Base-by-base conservation (phyloP, 2,797 vertebrate species). In the Hydrolagus colliei region DNA sequence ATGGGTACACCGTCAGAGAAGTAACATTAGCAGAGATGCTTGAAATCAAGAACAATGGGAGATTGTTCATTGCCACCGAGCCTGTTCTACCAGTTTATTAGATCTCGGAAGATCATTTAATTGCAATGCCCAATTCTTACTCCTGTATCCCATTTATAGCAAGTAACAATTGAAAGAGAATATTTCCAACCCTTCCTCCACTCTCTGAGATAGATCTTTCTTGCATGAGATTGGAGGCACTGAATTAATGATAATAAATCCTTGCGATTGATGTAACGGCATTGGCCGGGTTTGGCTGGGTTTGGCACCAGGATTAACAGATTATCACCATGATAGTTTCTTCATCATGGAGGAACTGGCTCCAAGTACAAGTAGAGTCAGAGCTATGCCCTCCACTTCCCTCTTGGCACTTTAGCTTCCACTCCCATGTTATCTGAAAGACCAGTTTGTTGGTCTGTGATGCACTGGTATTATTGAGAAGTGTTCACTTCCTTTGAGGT, bases 1-100 rank as follows among this genome's bases (percentile, higher is more conserved):
- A 65, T 82, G 32, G 79, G 79, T 35, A 82, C 35, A 68, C 61
- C 20, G 14, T 32, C 14, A 82, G 27, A 82, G 67, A 82, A 68
- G 52, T 12, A 67, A 84, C 63, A 84, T 32, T 20, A n/a, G 65
- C 32, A 84, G 41, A 52, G 41, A 52, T 6, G 41, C 41, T 3
- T 3, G 41, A 52, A 84, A 84, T 84, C 62, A 84, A 84, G 41
- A 84, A 68, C 32, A 84, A 84, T 14, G 68, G 67, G 35, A 84
- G 41, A 6, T 6, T 52, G 41, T 52, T 52, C 41, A 52, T 52
- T 52, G 2, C 41, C 41, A 52, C 41, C 41, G 41, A 52, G 41
- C 41, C 41, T 52, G 41, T 52, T 52, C 41, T 52, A 52, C 41
- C 6, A 52, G 41, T 52, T 52, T 52, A 52, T 52, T 52, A 52